Percentiles rank a stretch among this genome's conserved stretches.
phyloP scores from a whole-genome alignment of 2,888 invertebrate genomes.

The Scaptomyza tumidula region DNA sequence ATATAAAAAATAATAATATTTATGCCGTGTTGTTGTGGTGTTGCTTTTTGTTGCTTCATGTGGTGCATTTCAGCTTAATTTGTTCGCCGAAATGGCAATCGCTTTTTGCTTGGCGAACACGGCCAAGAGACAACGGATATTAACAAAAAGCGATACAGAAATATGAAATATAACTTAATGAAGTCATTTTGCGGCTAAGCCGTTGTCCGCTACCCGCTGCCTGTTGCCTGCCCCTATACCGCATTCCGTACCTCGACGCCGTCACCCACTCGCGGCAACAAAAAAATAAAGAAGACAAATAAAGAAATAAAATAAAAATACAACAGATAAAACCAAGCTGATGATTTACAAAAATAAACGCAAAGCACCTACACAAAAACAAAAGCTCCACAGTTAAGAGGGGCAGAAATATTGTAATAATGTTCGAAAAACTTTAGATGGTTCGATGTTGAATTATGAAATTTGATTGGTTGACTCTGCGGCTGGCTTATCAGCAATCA shows the following conservation, averaged over 20 bases:
- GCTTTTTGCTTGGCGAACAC: constrained; percentile 11
- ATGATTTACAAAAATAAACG: constrained; percentile 64
- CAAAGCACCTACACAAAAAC: constrained; percentile 58
- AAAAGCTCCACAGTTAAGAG: constrained; percentile 9
- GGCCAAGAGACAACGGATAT: constrained; percentile 17
- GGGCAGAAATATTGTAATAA: constrained; percentile 13
- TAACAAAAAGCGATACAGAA: constrained; percentile 23
- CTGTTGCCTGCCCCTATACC: constrained; percentile 20
- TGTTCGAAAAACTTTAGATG: constrained; percentile 6
- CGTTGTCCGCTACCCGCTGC: constrained; percentile 33
- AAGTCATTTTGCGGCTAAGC: constrained; percentile 76
- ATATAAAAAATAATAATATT: constrained; percentile 27
- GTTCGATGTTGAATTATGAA: constrained; percentile 11
- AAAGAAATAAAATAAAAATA: constrained; percentile 33
- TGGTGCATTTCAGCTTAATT: constrained; percentile 72
- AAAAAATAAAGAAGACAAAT: constrained; percentile 17
- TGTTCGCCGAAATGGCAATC: constrained; percentile 66
- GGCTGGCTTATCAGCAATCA: constrained; percentile 42
- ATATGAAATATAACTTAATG: constrained; percentile 74
- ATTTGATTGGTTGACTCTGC: constrained; percentile 20
- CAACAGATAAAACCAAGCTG: constrained; percentile 44
- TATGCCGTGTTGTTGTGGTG: constrained; percentile 37
- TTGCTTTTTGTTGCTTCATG: constrained; percentile 41
- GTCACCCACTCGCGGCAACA: constrained; percentile 44
- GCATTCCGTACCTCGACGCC: constrained; percentile 18